Evolutionary conservation across 2,888 invertebrate species (phyloP).

Genomic region (Thecocarcelia acutangulata): DNA sequence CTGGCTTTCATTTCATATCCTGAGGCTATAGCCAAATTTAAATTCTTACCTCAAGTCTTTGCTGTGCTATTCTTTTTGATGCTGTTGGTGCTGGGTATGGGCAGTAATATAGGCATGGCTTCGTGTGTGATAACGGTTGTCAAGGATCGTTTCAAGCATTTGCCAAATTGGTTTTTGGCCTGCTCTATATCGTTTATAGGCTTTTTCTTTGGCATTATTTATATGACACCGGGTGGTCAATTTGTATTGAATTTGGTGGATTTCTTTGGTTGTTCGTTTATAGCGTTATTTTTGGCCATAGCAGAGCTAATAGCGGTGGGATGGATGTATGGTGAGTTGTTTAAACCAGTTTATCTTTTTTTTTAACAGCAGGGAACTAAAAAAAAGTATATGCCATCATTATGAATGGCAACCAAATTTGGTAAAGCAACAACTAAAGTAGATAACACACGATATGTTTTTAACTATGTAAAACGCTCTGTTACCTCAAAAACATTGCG

Average conservation of each 20-base stretch:
- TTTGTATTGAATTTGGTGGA: slow-evolving; percentile 88
- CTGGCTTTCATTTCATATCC: slow-evolving; percentile 90
- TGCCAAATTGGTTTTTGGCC: slow-evolving; percentile 83
- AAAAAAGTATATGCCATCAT: too few relatives aligned
- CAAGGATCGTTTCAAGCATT: slow-evolving; percentile 81
- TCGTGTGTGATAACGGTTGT: slow-evolving; percentile 82
- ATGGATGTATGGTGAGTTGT: slow-evolving; percentile 87
- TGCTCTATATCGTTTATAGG: slow-evolving; percentile 81
- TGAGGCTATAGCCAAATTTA: slow-evolving; percentile 83
- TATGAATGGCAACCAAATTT: too few relatives aligned
- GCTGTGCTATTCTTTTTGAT: slow-evolving; percentile 84
- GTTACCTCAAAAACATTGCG: too few relatives aligned
- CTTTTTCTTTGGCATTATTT: slow-evolving; percentile 84
- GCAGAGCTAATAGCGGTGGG: slow-evolving; percentile 86
- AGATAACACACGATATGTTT: too few relatives aligned
- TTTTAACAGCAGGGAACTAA: too few relatives aligned
- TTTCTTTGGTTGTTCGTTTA: slow-evolving; percentile 88
- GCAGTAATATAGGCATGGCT: slow-evolving; percentile 82
- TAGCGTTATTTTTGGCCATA: slow-evolving; percentile 86
- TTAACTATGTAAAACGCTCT: too few relatives aligned
- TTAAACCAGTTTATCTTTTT: too few relatives aligned
- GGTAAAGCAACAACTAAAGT: too few relatives aligned
- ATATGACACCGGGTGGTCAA: slow-evolving; percentile 88
- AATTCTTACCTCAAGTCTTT: slow-evolving; percentile 83
- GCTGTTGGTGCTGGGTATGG: slow-evolving; percentile 83